Evolutionary conservation across 2,888 invertebrate genomes (phyloP).

Genomic region (Rhaphigaster nebulosa): DNA sequence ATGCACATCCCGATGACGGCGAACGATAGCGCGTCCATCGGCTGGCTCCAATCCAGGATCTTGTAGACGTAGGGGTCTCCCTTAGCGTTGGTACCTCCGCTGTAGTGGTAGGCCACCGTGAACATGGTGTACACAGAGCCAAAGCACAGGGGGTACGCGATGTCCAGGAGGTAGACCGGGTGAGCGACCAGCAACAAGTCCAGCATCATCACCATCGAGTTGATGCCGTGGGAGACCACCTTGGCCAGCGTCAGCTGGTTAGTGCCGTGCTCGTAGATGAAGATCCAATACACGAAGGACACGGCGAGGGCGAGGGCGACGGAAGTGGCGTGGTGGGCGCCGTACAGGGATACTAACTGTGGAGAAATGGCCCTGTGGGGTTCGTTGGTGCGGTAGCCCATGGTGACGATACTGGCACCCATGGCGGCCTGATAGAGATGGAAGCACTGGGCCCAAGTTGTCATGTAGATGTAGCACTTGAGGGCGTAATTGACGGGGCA

Average conservation of each 20-base stretch:
- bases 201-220: slow-evolving; percentile 10
- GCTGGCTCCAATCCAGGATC: slow-evolving; percentile 35
- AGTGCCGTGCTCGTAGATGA: slow-evolving; percentile 1
- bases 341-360: not conserved
- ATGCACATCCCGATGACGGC: slow-evolving; percentile 39
- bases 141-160: not conserved
- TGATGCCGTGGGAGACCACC: slow-evolving; percentile 2
- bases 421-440: slow-evolving; percentile 36
- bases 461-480: slow-evolving; percentile 43
- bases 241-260: not conserved
- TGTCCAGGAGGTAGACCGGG: not conserved
- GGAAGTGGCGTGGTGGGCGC: slow-evolving; percentile 17
- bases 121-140: slow-evolving; percentile 17
- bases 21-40: slow-evolving; percentile 26
- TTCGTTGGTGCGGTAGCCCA: not conserved
- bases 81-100: slow-evolving; percentile 12
- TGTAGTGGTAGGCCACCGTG: not conserved
- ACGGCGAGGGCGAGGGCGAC: slow-evolving; percentile 17
- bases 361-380: not conserved
- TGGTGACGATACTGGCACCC: not conserved
- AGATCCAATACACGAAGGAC: slow-evolving; percentile 26
- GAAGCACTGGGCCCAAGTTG: slow-evolving; percentile 19
- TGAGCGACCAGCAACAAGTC: slow-evolving; percentile 23
- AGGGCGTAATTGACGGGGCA: not conserved
- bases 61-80: slow-evolving; percentile 12